Conservation (phyloP, 2,888 invertebrate species). For the Hipparchia semele region DNA sequence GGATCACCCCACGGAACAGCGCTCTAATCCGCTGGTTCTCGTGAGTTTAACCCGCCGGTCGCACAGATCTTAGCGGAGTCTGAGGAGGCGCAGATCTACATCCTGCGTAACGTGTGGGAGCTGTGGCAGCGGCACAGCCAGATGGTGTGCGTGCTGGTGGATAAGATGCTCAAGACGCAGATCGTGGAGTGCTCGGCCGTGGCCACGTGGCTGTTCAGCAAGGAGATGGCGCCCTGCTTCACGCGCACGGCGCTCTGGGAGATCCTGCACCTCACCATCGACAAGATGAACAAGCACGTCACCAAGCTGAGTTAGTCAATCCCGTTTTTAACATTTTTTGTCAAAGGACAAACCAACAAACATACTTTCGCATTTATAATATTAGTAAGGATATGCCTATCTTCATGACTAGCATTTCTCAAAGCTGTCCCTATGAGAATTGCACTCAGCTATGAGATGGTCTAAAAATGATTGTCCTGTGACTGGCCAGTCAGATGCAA, state of each 20-base stretch:
- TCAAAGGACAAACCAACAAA: no score
- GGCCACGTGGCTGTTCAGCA: conserved; percentile 98
- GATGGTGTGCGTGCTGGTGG: conserved; percentile 98
- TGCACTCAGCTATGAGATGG: no score
- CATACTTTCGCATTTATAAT: no score
- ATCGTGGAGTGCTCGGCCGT: conserved; percentile 98
- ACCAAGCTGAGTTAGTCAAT: conserved; percentile 86
- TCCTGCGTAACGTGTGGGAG: conserved; percentile 95
- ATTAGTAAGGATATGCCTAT: no score
- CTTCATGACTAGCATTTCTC: no score
- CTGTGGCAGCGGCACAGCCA: conserved; percentile 98
- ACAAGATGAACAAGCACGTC: conserved; percentile 98
- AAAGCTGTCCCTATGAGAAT: no score
- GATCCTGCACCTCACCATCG: conserved; percentile 96
- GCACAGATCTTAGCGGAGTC: conserved; percentile 92
- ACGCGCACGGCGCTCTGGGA: conserved; percentile 98
- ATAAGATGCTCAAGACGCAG: conserved; percentile 98
- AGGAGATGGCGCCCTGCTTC: conserved; percentile 95
- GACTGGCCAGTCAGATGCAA: no score
- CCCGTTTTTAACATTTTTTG: no score
- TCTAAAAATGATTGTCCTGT: no score
- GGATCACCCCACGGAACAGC: no score
- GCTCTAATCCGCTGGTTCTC: no score
- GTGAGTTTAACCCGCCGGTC: no score
- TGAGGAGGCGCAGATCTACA: conserved; percentile 97